These are phyloP conservation scores for Geotrupes spiniger DNA, from an alignment of 2,888 invertebrate genomes.

Conservation along the genomic window DNA sequence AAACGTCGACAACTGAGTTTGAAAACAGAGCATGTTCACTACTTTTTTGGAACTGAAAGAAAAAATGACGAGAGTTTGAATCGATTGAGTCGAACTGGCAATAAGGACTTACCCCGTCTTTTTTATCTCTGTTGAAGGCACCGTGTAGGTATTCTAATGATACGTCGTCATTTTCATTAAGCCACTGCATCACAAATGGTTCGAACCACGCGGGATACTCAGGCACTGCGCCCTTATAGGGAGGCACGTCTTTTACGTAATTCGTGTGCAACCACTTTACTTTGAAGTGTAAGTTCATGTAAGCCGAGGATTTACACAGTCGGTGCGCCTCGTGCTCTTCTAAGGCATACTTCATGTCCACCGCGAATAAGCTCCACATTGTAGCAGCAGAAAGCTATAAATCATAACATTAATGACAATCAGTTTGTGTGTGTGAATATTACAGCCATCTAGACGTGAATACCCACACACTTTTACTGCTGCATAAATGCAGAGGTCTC, in stretches of 20 bases:
- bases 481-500: too few species aligned
- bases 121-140: slow-evolving; percentile 96
- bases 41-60: slow-evolving; percentile 92
- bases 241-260: slow-evolving; percentile 96
- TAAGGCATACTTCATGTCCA: slow-evolving; percentile 95
- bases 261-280: slow-evolving; percentile 98
- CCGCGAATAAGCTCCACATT: slow-evolving; percentile 96
- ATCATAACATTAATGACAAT: too few species aligned
- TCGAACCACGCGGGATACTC: slow-evolving; percentile 99
- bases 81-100: not conserved
- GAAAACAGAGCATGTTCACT: slow-evolving; percentile 99
- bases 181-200: slow-evolving; percentile 99
- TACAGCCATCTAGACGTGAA: too few species aligned
- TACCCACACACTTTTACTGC: too few species aligned
- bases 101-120: slow-evolving; percentile 77
- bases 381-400: slow-evolving; percentile 90
- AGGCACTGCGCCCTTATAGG: slow-evolving; percentile 94
- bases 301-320: slow-evolving; percentile 95
- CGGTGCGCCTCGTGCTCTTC: slow-evolving; percentile 97
- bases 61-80: not conserved
- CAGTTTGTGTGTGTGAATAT: too few species aligned
- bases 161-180: slow-evolving; percentile 99
- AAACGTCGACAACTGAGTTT: slow-evolving; percentile 98
- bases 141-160: slow-evolving; percentile 98
- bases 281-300: slow-evolving; percentile 99